Conservation (phyloP, 2,113 vertebrate species). For the Pantherophis guttatus region DNA sequence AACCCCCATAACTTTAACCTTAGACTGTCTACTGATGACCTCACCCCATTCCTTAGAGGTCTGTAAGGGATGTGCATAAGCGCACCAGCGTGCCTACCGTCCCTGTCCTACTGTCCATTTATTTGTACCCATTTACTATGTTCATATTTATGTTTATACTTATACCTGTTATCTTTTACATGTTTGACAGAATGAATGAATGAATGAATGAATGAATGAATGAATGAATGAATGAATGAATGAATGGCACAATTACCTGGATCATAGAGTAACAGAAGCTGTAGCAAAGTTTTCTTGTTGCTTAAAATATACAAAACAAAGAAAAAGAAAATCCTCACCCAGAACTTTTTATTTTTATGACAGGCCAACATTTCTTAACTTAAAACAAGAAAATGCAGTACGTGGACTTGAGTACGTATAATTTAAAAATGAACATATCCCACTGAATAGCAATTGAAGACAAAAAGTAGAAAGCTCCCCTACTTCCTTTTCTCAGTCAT, state of each 20-base stretch:
- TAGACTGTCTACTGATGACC: too few relatives aligned
- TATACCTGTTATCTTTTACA: too few relatives aligned
- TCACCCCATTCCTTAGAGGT: too few relatives aligned
- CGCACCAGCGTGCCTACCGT: too few relatives aligned
- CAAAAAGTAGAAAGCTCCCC: neutral
- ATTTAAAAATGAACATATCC: neutral
- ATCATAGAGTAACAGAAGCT: neutral
- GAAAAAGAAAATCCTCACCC: neutral
- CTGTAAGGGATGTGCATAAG: too few relatives aligned
- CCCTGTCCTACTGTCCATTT: too few relatives aligned
- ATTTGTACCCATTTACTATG: too few relatives aligned
- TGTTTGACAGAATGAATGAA: too few relatives aligned
- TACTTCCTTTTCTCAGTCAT: neutral
- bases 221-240: too few relatives aligned
- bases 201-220: too few relatives aligned
- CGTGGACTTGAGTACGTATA: neutral
- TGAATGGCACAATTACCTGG: neutral
- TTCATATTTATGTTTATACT: too few relatives aligned
- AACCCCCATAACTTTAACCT: too few relatives aligned
- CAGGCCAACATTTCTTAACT: neutral
- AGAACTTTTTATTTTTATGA: neutral
- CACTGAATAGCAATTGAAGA: neutral
- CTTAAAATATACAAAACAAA: neutral
- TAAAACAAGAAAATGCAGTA: neutral
- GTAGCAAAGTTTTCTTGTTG: neutral